Percentiles rank a stretch among this genome's conserved stretches.
Conservation (phyloP, 2,888 invertebrate genomes). For the Cosmia pyralina region DNA sequence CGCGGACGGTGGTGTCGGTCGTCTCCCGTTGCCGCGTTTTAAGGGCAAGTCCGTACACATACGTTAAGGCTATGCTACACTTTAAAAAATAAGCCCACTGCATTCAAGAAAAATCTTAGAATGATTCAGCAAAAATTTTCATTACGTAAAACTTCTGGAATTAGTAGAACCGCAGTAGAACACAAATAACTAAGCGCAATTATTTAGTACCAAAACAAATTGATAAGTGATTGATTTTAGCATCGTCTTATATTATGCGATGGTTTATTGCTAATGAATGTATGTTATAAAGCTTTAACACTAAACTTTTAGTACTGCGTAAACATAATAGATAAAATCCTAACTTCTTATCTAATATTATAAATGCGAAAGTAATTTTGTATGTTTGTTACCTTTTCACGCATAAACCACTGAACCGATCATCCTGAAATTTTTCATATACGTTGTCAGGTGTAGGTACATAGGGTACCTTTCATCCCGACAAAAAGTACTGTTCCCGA, state of each 20-base stretch:
- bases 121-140: neutral
- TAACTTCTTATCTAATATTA: too few species aligned
- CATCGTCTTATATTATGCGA: neutral
- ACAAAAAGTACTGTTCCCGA: too few species aligned
- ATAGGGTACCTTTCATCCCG: too few species aligned
- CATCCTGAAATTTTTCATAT: too few species aligned
- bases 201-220: constrained; percentile 11
- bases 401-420: too few species aligned
- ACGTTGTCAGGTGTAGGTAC: too few species aligned
- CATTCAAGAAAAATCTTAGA: neutral
- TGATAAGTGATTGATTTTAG: neutral
- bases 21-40: too few species aligned
- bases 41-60: too few species aligned
- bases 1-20: too few species aligned
- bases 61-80: too few species aligned
- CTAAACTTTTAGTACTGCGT: neutral
- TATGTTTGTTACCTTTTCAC: too few species aligned
- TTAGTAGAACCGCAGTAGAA: neutral
- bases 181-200: neutral
- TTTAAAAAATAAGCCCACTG: neutral
- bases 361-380: too few species aligned
- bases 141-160: neutral
- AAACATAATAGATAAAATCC: neutral
- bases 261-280: constrained; percentile 2
- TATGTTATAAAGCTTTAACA: neutral